phyloP scores from a whole-genome alignment of 2,888 invertebrate genomes.

The Drosophila neonasuta region DNA sequence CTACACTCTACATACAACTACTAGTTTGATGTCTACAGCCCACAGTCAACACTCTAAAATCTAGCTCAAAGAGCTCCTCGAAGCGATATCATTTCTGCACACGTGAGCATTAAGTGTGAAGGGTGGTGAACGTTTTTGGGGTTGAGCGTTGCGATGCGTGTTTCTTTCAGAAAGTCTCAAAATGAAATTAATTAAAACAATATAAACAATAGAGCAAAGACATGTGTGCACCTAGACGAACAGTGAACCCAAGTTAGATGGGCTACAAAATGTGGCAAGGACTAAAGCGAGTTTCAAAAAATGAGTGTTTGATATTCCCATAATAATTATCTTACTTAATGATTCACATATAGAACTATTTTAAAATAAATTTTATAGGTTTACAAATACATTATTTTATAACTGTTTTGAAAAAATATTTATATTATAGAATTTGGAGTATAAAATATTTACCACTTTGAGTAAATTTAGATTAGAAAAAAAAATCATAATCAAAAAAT shows the following conservation, averaged over 20 bases:
- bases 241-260: conserved; percentile 24
- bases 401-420: no score
- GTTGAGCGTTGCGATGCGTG: conserved; percentile 28
- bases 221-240: conserved; percentile 30
- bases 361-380: no score
- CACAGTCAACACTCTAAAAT: conserved; percentile 43
- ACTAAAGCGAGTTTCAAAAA: no score
- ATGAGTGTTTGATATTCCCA: no score
- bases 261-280: neutral
- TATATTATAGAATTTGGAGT: no score
- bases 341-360: no score
- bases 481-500: no score
- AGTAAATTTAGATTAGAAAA: no score
- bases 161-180: conserved; percentile 50
- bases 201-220: conserved; percentile 60
- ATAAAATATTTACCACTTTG: no score
- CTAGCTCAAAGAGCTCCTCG: conserved; percentile 46
- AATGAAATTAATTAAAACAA: conserved; percentile 73
- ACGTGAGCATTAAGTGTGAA: conserved; percentile 54
- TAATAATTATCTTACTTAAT: no score
- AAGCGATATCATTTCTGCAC: conserved; percentile 60
- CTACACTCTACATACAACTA: conserved; percentile 5
- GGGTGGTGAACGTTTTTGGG: conserved; percentile 3
- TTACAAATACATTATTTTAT: no score
- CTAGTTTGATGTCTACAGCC: neutral